These are phyloP conservation scores for Nansenia antarctica DNA, from an alignment of 2,113 vertebrate genomes.

Conservation along the genomic window DNA sequence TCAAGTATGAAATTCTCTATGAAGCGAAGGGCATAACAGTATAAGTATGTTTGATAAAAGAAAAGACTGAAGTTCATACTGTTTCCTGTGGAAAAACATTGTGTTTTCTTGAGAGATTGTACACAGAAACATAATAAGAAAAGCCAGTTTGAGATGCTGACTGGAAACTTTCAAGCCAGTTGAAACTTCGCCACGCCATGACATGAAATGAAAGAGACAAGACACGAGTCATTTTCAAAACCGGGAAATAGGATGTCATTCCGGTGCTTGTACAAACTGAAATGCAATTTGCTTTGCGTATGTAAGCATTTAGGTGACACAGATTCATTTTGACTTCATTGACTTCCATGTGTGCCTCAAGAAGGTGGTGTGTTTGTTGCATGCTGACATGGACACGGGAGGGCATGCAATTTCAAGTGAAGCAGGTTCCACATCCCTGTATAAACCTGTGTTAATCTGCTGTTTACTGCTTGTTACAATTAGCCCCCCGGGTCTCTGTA, in stretches of 20 bases:
- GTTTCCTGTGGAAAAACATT: neutral
- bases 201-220: neutral
- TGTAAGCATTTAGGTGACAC: conserved; percentile 7
- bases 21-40: no score
- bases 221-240: neutral
- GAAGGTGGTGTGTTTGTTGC: neutral
- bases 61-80: no score
- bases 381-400: neutral
- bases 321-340: neutral
- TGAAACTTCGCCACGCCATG: neutral
- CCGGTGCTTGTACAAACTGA: neutral
- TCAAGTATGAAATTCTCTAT: no score
- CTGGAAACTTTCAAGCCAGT: neutral
- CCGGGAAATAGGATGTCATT: neutral
- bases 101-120: neutral
- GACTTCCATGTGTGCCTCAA: neutral
- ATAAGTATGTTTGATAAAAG: no score
- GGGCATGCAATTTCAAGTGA: no score
- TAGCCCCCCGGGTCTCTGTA: neutral
- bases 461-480: neutral
- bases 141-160: neutral
- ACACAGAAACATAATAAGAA: neutral
- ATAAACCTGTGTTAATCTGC: neutral
- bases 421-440: no score
- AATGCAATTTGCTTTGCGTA: conserved; percentile 8